These are phyloP conservation scores for Meloidogyne hapla DNA, from an alignment of 1,140 invertebrate species.

Conservation along the genomic window DNA sequence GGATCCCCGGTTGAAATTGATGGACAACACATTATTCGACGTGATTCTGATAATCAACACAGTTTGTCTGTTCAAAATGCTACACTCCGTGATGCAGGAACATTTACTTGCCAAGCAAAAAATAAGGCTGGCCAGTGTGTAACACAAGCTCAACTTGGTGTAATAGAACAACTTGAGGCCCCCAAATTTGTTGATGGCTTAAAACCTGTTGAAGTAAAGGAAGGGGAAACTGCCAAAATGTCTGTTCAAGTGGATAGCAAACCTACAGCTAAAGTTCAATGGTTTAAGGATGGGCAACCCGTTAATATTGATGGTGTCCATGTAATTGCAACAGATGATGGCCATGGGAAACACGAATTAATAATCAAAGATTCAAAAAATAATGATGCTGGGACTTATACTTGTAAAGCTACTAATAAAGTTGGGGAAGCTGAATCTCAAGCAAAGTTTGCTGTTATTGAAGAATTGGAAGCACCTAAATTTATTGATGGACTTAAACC, in stretches of 20 bases:
- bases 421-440: conserved; percentile 43
- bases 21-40: conserved; percentile 66
- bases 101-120: conserved; percentile 46
- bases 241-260: conserved; percentile 55
- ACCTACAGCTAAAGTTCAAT: conserved; percentile 63
- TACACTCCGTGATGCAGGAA: conserved; percentile 76
- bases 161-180: conserved; percentile 67
- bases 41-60: conserved; percentile 71
- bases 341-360: conserved; percentile 63
- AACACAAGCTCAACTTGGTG: conserved; percentile 42
- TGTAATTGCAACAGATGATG: conserved; percentile 46
- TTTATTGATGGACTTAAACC: conserved; percentile 53
- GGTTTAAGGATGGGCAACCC: conserved; percentile 65
- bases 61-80: conserved; percentile 75
- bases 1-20: conserved; percentile 73
- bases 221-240: conserved; percentile 45
- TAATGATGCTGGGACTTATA: conserved; percentile 43
- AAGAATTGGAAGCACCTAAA: conserved; percentile 52
- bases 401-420: conserved; percentile 45
- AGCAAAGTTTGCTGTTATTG: conserved; percentile 49
- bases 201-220: conserved; percentile 56
- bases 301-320: conserved; percentile 69
- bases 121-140: conserved; percentile 55
- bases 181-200: conserved; percentile 61
- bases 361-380: conserved; percentile 64